These are phyloP conservation scores for Parelbella ahira DNA, from an alignment of 2,888 invertebrate genomes.

Conservation along the genomic window DNA sequence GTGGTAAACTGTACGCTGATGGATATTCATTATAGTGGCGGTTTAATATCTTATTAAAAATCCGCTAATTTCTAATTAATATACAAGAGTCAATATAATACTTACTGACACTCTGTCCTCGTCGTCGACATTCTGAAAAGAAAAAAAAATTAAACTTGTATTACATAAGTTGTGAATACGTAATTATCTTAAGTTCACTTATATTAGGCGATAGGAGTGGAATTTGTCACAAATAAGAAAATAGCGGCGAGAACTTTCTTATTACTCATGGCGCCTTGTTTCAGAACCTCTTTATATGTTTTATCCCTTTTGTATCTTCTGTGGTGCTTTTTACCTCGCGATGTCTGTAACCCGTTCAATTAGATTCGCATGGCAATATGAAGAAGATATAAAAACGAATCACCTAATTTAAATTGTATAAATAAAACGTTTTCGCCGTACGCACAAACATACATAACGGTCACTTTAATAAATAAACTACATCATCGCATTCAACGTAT, in stretches of 20 bases:
- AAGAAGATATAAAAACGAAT: conserved; percentile 12
- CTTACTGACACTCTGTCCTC: conserved; percentile 89
- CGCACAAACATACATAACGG: conserved; percentile 31
- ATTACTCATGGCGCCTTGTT: conserved; percentile 4
- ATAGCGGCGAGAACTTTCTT: conserved; percentile 4
- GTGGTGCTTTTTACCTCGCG: conserved; percentile 7
- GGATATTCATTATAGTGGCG: no score
- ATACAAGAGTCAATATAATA: no score
- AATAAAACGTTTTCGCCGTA: conserved; percentile 31
- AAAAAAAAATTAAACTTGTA: conserved; percentile 51
- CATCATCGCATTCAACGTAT: conserved; percentile 47
- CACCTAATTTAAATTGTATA: conserved; percentile 10
- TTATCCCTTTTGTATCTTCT: conserved; percentile 5
- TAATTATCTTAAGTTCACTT: no score
- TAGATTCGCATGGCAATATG: conserved; percentile 2
- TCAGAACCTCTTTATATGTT: conserved; percentile 5
- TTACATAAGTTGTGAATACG: no score
- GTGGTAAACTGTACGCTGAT: no score
- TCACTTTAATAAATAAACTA: conserved; percentile 27
- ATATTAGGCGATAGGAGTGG: no score
- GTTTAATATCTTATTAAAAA: no score
- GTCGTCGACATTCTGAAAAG: conserved; percentile 85
- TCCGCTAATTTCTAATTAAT: no score
- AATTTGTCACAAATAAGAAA: neutral
- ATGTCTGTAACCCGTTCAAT: conserved; percentile 7